A percentile compares a stretch with the other conserved stretches of the same genome.
These are phyloP conservation scores for Dreissena polymorpha DNA, from an alignment of 1,140 invertebrate species.

Conservation along the genomic window DNA sequence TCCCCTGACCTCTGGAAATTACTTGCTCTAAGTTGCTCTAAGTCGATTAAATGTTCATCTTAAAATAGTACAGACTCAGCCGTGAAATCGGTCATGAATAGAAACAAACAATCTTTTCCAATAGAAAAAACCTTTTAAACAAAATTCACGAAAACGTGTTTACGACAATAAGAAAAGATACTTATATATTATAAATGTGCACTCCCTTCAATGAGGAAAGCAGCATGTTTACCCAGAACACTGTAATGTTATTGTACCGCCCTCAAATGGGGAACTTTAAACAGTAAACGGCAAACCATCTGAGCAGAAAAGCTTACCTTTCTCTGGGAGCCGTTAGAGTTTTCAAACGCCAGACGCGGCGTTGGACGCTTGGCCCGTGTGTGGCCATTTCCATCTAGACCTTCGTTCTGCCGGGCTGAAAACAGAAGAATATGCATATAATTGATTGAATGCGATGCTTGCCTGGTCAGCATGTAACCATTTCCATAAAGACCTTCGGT, in stretches of 20 bases:
- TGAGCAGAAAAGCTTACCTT: conserved; percentile 6
- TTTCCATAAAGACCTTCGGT: too few species aligned
- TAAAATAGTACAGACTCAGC: too few species aligned
- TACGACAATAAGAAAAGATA: not conserved
- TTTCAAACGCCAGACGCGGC: conserved; percentile 35
- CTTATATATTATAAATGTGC: not conserved
- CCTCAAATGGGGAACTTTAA: not conserved
- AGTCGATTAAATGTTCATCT: too few species aligned
- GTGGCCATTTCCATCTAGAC: conserved; percentile 18
- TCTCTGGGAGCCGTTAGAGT: conserved; percentile 15
- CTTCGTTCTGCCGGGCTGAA: conserved; percentile 34
- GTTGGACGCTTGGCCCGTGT: not conserved
- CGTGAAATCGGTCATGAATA: too few species aligned
- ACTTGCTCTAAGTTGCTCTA: too few species aligned
- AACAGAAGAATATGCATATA: conserved; percentile 1
- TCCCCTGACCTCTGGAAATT: too few species aligned
- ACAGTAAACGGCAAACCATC: too few species aligned
- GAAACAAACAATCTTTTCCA: too few species aligned
- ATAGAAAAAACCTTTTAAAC: too few species aligned
- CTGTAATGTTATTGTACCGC: not conserved
- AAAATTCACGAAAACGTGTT: not conserved
- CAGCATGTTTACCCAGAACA: not conserved
- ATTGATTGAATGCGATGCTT: too few species aligned
- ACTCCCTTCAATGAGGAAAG: not conserved
- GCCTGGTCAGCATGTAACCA: too few species aligned